Percentiles rank a stretch among this genome's conserved stretches.
phyloP scores from a whole-genome alignment of 2,888 invertebrate species.

The Vesta saturnalis region DNA sequence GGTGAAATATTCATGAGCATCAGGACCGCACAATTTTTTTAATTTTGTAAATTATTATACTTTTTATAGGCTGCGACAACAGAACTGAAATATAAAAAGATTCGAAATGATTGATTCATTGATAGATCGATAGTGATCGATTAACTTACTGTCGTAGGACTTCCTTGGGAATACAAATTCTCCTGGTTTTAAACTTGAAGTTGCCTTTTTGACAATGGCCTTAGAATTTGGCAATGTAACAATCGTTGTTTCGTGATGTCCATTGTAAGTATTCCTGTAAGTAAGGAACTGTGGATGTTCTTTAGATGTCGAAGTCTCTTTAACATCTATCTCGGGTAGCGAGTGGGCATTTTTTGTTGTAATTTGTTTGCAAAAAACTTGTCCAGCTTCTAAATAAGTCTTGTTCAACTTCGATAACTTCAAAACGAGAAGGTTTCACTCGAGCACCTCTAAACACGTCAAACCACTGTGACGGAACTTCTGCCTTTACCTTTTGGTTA shows the following conservation, averaged over 20 bases:
- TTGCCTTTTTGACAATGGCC: too few relatives aligned
- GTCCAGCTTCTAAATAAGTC: background rate
- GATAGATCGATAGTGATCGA: background rate
- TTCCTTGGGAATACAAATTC: background rate
- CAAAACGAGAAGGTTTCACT: too few relatives aligned
- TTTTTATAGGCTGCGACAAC: background rate
- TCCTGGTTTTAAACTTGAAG: too few relatives aligned
- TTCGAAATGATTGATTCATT: too few relatives aligned
- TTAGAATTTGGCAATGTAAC: too few relatives aligned
- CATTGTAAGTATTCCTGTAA: background rate
- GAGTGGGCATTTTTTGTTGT: background rate
- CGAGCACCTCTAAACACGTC: too few relatives aligned
- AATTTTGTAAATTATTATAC: background rate
- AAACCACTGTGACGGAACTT: too few relatives aligned
- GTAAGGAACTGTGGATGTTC: background rate
- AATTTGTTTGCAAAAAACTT: background rate
- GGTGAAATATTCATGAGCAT: background rate
- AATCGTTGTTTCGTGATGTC: too few relatives aligned
- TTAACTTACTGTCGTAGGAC: background rate
- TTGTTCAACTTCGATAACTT: too few relatives aligned
- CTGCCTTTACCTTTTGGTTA: too few relatives aligned
- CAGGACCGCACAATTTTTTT: background rate
- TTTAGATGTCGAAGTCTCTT: background rate
- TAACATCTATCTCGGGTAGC: background rate
- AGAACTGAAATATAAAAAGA: too few relatives aligned